phyloP scores from a whole-genome alignment of 2,113 vertebrate species.

The Calypte anna region DNA sequence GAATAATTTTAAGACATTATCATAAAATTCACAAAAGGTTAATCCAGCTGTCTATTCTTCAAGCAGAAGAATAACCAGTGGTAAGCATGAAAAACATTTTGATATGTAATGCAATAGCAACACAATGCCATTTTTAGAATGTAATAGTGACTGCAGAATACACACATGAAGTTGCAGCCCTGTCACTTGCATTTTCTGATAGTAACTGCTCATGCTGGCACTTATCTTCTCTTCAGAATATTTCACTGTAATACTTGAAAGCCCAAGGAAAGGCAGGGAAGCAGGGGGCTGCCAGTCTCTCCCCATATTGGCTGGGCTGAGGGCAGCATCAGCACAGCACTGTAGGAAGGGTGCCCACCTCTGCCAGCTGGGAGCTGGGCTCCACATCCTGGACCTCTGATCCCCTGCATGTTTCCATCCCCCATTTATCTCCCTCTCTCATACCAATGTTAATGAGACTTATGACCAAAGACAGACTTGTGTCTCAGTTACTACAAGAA shows the following conservation, averaged over 20 bases:
- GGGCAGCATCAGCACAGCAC: background rate
- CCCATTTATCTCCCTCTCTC: background rate
- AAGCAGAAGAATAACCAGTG: background rate
- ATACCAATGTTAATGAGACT: background rate
- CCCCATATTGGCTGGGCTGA: rapidly evolving
- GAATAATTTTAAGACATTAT: rapidly evolving
- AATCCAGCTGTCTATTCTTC: background rate
- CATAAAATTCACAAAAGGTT: background rate
- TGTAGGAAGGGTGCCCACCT: background rate
- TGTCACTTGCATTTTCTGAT: background rate
- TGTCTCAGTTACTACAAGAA: background rate
- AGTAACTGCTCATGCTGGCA: background rate
- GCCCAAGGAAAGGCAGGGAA: background rate
- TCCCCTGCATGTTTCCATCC: background rate
- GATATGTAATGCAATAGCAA: background rate
- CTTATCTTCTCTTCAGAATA: background rate
- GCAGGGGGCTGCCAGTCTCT: background rate
- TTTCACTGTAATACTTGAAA: background rate
- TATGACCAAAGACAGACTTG: rapidly evolving
- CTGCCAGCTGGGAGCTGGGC: background rate
- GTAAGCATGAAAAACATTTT: background rate
- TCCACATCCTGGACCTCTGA: background rate
- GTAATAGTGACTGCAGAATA: background rate
- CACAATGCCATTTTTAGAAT: background rate
- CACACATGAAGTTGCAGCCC: background rate